phyloP scores from a whole-genome alignment of 2,797 vertebrate genomes.

The Arctocebus calabarensis region DNA sequence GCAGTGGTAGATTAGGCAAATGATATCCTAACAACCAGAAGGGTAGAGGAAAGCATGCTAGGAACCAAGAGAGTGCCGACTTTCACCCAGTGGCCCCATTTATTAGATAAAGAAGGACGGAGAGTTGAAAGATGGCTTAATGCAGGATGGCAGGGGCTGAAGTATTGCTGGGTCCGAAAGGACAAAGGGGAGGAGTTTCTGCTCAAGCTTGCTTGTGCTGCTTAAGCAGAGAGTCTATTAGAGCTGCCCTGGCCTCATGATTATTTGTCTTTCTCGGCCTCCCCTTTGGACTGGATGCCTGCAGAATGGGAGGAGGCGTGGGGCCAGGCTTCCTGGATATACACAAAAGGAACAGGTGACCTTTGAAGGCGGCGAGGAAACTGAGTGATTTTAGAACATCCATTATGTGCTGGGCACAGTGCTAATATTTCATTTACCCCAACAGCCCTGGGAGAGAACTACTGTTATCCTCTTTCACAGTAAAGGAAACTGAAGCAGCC shows the following conservation, averaged over 20 bases:
- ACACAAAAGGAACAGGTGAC: not conserved
- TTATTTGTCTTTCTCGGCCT: not conserved
- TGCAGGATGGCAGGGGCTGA: constrained; percentile 39
- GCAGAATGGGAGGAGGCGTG: not conserved
- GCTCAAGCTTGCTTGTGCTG: not conserved
- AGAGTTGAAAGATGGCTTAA: constrained; percentile 39
- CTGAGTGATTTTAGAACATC: not conserved
- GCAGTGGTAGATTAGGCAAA: not conserved
- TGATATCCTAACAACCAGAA: not conserved
- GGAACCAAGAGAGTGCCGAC: not conserved
- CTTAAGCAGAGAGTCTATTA: not conserved
- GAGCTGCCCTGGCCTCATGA: not conserved
- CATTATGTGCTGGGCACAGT: not conserved
- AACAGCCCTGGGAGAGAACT: not conserved
- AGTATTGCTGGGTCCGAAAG: not conserved
- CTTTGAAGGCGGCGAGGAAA: not conserved
- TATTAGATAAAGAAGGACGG: constrained; percentile 57
- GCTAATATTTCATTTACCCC: not conserved
- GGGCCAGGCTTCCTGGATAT: not conserved
- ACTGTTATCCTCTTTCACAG: not conserved
- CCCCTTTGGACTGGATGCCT: not conserved
- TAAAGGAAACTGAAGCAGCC: not conserved
- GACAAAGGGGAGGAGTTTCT: not conserved
- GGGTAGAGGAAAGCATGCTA: not conserved
- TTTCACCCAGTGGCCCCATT: not conserved